Percentiles rank a stretch among this genome's conserved stretches.
These are phyloP conservation scores for Gandaritis pyraliata DNA, from an alignment of 2,888 invertebrate species.

Conservation along the genomic window DNA sequence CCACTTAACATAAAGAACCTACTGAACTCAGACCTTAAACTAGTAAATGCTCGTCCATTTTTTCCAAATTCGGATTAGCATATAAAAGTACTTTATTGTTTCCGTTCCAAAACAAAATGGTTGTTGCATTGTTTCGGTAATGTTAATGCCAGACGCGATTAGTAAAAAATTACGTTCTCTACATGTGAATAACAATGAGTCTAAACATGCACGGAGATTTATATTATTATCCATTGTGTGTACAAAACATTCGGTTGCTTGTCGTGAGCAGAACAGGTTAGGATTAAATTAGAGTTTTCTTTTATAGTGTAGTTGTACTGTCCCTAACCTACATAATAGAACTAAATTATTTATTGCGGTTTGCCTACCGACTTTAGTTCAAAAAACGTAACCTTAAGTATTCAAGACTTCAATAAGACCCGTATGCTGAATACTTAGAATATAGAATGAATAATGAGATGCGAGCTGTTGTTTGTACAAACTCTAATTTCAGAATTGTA, in stretches of 20 bases:
- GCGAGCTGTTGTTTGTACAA: no score
- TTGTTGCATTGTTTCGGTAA: conserved; percentile 58
- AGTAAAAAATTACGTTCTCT: conserved; percentile 62
- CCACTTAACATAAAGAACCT: background rate
- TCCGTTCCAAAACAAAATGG: conserved; percentile 54
- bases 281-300: no score
- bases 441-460: no score
- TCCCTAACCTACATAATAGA: no score
- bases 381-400: no score
- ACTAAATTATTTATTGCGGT: no score
- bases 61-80: conserved; percentile 29
- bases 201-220: conserved; percentile 37
- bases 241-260: conserved; percentile 38
- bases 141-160: conserved; percentile 44
- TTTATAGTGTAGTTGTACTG: no score
- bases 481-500: no score
- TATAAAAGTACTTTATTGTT: conserved; percentile 51
- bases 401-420: no score
- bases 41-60: conserved; percentile 9
- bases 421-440: no score
- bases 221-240: conserved; percentile 43
- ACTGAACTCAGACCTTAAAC: conserved; percentile 7
- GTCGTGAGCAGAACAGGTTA: conserved; percentile 9
- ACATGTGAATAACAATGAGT: conserved; percentile 60
- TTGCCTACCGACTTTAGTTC: no score